Percentiles rank a stretch among this genome's conserved stretches.
These are phyloP conservation scores for Diarsia brunnea DNA, from an alignment of 2,888 invertebrate species.

Conservation along the genomic window DNA sequence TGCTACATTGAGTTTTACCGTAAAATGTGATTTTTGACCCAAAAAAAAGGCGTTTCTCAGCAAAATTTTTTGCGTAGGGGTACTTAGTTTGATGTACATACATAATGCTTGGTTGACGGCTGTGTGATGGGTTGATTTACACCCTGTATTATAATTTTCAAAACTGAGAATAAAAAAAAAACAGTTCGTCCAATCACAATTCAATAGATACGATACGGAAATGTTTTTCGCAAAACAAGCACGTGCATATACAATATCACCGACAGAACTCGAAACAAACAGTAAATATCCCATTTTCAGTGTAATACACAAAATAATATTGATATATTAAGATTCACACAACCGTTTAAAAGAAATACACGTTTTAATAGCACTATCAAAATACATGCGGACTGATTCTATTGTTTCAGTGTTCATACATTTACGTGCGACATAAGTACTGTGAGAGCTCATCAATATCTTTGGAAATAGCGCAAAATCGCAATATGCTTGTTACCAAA, in stretches of 20 bases:
- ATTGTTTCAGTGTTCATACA: background rate
- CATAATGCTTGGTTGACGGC: no score
- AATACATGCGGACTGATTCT: background rate
- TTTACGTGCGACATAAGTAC: background rate
- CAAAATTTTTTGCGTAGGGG: no score
- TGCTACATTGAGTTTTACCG: no score
- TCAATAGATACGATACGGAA: background rate
- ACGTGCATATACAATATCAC: background rate
- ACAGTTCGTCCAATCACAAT: background rate
- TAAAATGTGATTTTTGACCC: no score
- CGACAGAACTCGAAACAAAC: no score
- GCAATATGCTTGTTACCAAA: background rate
- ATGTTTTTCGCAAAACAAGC: background rate
- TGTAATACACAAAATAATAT: background rate
- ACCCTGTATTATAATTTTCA: no score
- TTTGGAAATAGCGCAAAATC: background rate
- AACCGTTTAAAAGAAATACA: background rate
- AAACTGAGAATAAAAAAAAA: no score
- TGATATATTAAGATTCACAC: background rate
- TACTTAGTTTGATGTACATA: no score
- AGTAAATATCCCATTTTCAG: no score
- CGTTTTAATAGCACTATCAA: background rate
- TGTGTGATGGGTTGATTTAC: no score
- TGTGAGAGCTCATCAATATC: background rate
- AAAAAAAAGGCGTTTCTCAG: no score